Percentiles rank a stretch among this genome's conserved stretches.
These are phyloP conservation scores for Serranus cabrilla DNA, from an alignment of 2,797 vertebrate genomes.

Conservation along the genomic window DNA sequence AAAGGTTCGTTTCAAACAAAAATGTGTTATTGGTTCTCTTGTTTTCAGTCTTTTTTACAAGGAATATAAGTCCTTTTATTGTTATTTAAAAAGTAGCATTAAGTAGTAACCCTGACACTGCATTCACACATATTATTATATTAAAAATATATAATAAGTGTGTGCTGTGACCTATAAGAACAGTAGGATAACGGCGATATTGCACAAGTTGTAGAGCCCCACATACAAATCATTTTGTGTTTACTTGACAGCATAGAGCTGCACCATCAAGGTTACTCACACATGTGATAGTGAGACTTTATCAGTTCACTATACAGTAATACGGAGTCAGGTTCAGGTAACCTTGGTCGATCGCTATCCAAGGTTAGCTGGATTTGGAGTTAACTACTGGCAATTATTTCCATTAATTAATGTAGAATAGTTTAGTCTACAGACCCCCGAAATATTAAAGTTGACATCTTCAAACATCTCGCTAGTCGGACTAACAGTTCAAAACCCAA, in stretches of 20 bases:
- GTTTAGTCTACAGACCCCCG: too few species aligned
- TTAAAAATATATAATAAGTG: too few species aligned
- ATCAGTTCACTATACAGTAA: conserved; percentile 5
- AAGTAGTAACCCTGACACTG: too few species aligned
- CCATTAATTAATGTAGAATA: neutral
- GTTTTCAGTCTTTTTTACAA: neutral
- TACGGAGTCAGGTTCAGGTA: neutral
- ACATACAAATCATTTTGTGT: too few species aligned
- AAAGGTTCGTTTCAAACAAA: neutral
- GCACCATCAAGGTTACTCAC: neutral
- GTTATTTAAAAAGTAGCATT: neutral
- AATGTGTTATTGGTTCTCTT: neutral
- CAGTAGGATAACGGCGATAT: too few species aligned
- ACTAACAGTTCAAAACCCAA: neutral
- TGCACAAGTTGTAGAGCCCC: too few species aligned
- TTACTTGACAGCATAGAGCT: too few species aligned
- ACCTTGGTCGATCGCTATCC: neutral
- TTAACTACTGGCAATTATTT: neutral
- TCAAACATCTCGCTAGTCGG: neutral
- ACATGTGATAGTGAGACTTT: conserved; percentile 5
- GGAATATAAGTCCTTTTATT: neutral
- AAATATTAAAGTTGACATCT: neutral
- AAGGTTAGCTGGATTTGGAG: conserved; percentile 16
- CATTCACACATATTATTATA: too few species aligned
- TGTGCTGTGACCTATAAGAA: too few species aligned